phyloP scores from a whole-genome alignment of 2,113 vertebrate species.

The Potamarius usumacintae region DNA sequence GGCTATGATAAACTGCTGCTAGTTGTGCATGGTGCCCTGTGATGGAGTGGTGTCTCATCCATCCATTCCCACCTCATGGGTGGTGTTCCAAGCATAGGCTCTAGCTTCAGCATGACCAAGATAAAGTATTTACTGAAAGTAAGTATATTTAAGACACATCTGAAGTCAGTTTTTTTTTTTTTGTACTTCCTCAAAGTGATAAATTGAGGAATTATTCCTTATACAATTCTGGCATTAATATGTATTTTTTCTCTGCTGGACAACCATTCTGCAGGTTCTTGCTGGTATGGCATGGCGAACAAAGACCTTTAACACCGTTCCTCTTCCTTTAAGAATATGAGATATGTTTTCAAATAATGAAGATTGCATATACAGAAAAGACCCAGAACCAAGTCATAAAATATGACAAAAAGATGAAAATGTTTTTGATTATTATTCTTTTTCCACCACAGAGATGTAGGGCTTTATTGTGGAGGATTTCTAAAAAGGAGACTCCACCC shows the following conservation, averaged over 20 bases:
- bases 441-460: background rate
- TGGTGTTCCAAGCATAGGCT: background rate
- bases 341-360: background rate
- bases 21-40: background rate
- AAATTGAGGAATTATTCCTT: background rate
- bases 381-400: background rate
- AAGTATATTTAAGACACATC: background rate
- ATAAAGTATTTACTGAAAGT: background rate
- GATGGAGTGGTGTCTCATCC: background rate
- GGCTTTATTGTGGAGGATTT: background rate
- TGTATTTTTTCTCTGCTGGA: background rate
- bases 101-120: too few relatives aligned
- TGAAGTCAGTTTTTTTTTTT: background rate
- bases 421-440: constrained; percentile 25
- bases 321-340: background rate
- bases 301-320: background rate
- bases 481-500: background rate
- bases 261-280: background rate
- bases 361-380: background rate
- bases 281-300: background rate
- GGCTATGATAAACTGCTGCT: background rate
- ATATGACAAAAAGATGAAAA: background rate
- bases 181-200: background rate
- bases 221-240: background rate
- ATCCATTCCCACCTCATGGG: background rate